Evolutionary conservation across 2,113 vertebrate species (phyloP), one percentile per base, ranked within the genome.

Genomic region (Rhinichthys klamathensis): DNA sequence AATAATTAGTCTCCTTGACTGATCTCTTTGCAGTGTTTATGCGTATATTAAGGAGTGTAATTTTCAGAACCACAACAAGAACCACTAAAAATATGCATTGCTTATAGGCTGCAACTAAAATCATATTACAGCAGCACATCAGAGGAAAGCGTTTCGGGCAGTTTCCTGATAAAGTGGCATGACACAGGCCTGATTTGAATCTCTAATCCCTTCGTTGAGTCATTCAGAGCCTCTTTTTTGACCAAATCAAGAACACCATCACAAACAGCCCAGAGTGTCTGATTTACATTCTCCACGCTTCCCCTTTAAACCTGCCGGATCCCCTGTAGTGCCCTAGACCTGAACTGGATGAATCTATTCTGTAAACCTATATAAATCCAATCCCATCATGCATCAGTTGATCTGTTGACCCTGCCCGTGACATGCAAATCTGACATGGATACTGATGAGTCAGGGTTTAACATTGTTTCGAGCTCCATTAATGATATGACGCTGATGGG

Each of bases 11-110:
- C n/a, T n/a, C n/a, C n/a, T n/a, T n/a, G n/a, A n/a, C n/a, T n/a
- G n/a, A n/a, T n/a, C 79, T 51, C 38, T 67, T 81, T 67, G 25
- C 27, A 81, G 38, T 80, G 38, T 41, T 78, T 38, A n/a, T 56
- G 67, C 3, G 27, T 51, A 51, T 67, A 32, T 25, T 27, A 49
- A 8, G 23, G 18, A 81, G 25, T 32, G 10, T 81, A 12, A 67
- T 81, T 67, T 49, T 49, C 44, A 69, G 35, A 69, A 51, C 51
- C 61, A 67, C 41, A 49, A 67, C 9, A 32, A 18, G n/a, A 81
- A 67, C 11, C 61, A 51, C 61, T 41, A 49, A 65, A 65, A 61
- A 25, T 41, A 21, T 32, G 44, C 46, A 67, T 81, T 49, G 27
- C 79, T 81, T 81, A 51, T 35, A 67, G 11, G 79, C 25, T 30